Conservation (phyloP, 2,797 vertebrate species). For the Melanotaenia nigrans region DNA sequence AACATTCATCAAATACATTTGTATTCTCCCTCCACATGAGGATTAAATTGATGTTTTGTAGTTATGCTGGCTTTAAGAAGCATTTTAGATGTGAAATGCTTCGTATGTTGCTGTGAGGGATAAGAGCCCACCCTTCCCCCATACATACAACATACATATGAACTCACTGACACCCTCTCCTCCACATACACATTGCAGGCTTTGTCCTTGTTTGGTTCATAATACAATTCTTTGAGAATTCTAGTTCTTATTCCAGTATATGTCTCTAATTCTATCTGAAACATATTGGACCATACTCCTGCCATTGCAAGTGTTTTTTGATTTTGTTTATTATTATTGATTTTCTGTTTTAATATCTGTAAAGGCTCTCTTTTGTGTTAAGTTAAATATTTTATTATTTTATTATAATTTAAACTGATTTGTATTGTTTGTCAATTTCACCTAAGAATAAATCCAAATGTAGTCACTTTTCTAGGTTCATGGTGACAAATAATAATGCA, state of each 20-base stretch:
- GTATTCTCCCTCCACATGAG: conserved; percentile 7
- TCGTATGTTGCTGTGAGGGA: conserved; percentile 26
- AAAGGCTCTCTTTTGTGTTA: not conserved
- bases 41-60: conserved; percentile 3
- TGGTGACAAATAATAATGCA: not conserved
- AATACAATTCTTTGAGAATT: conserved; percentile 27
- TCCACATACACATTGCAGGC: conserved; percentile 31
- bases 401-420: not conserved
- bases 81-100: conserved; percentile 44
- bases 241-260: not conserved
- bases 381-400: not conserved
- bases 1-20: not conserved
- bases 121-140: conserved; percentile 65
- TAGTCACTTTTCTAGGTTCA: not conserved
- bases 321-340: not conserved
- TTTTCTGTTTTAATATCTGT: not conserved
- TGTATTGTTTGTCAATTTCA: not conserved
- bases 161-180: conserved; percentile 56
- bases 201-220: conserved; percentile 43
- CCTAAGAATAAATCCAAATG: not conserved
- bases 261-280: not conserved
- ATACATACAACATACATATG: conserved; percentile 66
- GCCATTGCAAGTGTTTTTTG: not conserved
- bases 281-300: not conserved
- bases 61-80: conserved; percentile 24